Evolutionary conservation across 2,797 vertebrate genomes (phyloP), one percentile per base, ranked within the genome.

Genomic region (Alfaro cultratus): DNA sequence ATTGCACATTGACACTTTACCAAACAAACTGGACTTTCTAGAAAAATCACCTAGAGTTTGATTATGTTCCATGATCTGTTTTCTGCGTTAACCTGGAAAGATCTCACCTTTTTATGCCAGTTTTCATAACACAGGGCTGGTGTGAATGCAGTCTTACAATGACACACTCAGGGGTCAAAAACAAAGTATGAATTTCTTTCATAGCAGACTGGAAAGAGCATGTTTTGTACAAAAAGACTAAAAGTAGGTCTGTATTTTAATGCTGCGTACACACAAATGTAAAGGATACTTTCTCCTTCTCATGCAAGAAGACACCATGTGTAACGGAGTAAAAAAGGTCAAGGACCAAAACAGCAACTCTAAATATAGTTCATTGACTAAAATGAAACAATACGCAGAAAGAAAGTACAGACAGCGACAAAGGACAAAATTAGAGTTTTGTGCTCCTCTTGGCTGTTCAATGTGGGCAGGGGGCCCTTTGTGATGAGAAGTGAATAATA

Each of bases 351-450:
- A 74, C 64, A 77, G 80, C 81, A n/a, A 34, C 57, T 41, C 88
- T 86, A 91, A 90, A 91, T 89, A 90, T 89, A 89, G 81, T 51
- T 43, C 70, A 90, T 87, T 81, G 91, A 91, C 85, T 55, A 73
- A 82, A 67, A 68, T 29, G 89, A 62, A 88, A 89, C 74, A 83
- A 89, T 81, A 80, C 77, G 70, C 11, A 81, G 39, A 43, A 53
- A 51, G 51, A 75, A 13, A 26, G 73, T 47, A 62, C 18, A 80
- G 45, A 73, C 5, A 47, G 21, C 68, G 23, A 45, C 53, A 15
- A 1, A 46, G 77, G 29, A 36, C 31, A 64, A 36, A 36, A n/a
- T 64, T 36, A 21, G 34, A 64, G 34, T 21, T 64, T 36, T 8
- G 34, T 64, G 34, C 16, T 18, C 1, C 62, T 34, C 12, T 18